Base-by-base conservation (phyloP, 2,797 vertebrate genomes). In the Ispidina picta region DNA sequence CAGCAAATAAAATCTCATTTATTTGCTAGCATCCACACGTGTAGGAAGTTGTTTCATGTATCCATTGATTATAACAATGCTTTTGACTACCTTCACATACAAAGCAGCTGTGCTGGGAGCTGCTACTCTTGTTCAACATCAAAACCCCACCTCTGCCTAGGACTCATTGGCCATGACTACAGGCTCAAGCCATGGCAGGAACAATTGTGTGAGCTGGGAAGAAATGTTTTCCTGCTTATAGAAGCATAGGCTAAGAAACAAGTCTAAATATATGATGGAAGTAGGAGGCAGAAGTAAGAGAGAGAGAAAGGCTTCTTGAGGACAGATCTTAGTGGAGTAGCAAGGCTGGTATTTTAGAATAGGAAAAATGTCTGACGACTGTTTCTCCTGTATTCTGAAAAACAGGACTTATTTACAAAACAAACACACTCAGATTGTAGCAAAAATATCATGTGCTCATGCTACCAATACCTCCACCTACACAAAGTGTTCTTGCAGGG, bases 221-320 rank as follows among this genome's bases (percentile, higher is more conserved):
- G 60, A 82, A 92, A 89, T 63, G 13, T 77, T 87, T 88, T 80
- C 43, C 46, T 83, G 12, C 15, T 81, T 85, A 29, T 12, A 83
- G 78, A 87, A 87, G 39, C 21, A 80, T 0, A 1, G 56, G 5
- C 17, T 77, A 68, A 74, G 65, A 90, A 91, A 77, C 31, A 20
- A 83, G 5, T 54, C 44, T 58, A 82, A 91, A 90, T 84, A 79
- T 76, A 82, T 31, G 22, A 75, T 48, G 23, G 83, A 86, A 83
- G 64, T 81, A 73, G 59, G 74, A 85, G 73, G 52, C 25, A 75
- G 37, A 19, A 94, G 9, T 20, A 31, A 51, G 18, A 33, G 33
- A 62, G 26, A 68, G 41, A 54, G 20, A 81, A 56, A 83, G 55
- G 52, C 35, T 60, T 79, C 39, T 25, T 37, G 41, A 93, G 74